Evolutionary conservation across 2,113 vertebrate species (phyloP).

Genomic region (Verasper variegatus): DNA sequence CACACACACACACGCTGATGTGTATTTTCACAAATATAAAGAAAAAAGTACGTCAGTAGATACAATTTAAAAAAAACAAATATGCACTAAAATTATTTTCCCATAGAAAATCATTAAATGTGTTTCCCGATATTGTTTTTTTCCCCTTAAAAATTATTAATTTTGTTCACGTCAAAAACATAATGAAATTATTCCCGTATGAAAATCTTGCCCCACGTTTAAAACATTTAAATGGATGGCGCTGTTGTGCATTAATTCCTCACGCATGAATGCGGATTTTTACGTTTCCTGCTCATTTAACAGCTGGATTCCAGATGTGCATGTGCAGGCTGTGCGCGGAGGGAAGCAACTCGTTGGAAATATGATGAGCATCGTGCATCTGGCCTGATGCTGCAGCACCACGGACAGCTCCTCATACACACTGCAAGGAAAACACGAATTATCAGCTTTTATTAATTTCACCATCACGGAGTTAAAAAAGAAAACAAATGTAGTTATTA

Average conservation of each 20-base stretch:
- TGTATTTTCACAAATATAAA: no score
- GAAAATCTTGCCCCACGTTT: neutral
- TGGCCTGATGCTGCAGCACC: constrained; percentile 39
- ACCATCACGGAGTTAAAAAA: no score
- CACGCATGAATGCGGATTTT: constrained; percentile 2
- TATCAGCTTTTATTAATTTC: no score
- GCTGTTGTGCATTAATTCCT: neutral
- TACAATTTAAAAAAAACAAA: no score
- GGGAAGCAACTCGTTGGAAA: constrained; percentile 67
- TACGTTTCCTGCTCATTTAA: constrained; percentile 32
- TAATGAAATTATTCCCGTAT: neutral
- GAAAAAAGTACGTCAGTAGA: no score
- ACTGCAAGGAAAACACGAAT: neutral
- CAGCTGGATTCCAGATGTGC: constrained; percentile 49
- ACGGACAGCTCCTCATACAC: constrained; percentile 47
- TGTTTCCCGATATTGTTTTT: no score
- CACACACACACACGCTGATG: no score
- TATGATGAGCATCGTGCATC: constrained; percentile 50
- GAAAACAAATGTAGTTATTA: no score
- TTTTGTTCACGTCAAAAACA: neutral
- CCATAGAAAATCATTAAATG: no score
- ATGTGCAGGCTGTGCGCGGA: constrained; percentile 26
- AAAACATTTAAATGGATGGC: neutral
- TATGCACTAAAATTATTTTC: no score
- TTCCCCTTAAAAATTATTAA: no score